Evolutionary conservation across 2,888 invertebrate species (phyloP), one percentile per base, ranked within the genome.

Genomic region (Ichneumoninae sp.): DNA sequence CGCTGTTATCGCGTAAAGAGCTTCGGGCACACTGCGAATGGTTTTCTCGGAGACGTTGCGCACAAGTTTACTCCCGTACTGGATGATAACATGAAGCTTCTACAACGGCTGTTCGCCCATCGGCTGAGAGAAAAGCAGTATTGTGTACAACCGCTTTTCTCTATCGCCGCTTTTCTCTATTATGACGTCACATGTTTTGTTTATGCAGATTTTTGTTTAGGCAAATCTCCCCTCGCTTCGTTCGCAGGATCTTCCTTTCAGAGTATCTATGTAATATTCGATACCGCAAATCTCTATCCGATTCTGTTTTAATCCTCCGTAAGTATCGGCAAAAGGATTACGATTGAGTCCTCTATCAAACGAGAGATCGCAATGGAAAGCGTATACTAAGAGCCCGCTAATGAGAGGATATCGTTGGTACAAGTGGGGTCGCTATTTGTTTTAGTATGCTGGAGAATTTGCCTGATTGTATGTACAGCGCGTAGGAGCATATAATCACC

Each of bases 41-140:
- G 47, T 30, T 66, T 52, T 65, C 62, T 19, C 19, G 52, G 44
- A 7, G 26, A 68, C 74, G 30, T 44, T 57, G 33, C 44, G 57
- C 44, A 66, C 47, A 66, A 47, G 44, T 80, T 44, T 57, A 72
- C 57, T 40, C 40, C 44, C 30, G 66, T 26, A 57, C 66, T 74
- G 74, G 22, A 74, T 74, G 80, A 54, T 68, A 72, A 80, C 68
- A 57, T n/a, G 66, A n/a, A 80, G 68, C 66, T 72, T 57, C 50
- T 47, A 68, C 54, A 47, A 57, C 33, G 40, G 26, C 10, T 22
- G 33, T 57, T 44, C 66, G 40, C 13, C 13, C 50, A 10, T 1
- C 19, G n/a, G 50, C 40, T 40, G 26, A 40, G 40, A 50, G 54
- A 54, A 57, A 65, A 57, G 47, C 72, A 47, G 44, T 26, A 74